Evolutionary conservation across 2,113 vertebrate species (phyloP), one percentile per base, ranked within the genome.

Genomic region (Ammodytes dubius): DNA sequence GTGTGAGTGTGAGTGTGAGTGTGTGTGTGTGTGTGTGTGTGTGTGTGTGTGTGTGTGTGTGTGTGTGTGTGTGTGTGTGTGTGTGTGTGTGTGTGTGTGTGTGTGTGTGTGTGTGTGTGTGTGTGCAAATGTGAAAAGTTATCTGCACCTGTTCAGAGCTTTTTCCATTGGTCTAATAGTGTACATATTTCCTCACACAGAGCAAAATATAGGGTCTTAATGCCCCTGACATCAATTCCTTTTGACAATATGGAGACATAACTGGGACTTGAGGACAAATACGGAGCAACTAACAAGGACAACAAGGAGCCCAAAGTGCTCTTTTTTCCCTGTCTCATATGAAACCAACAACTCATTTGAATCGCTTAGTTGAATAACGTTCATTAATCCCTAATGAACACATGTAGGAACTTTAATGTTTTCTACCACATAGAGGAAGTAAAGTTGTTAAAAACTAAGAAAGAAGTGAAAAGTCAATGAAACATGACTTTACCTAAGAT

Each of bases 21-120:
- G 27, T 27, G 27, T 27, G 27, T 27, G 27, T 63, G 47, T 68
- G 75, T 65, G 11, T 80, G 27, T 89, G 84, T 61, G 75, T 89
- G 88, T 81, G 67, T 80, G 79, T 42, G 14, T 43, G 77, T 70
- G 78, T 83, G 59, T 39, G 72, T 86, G 73, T 85, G 60, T 46
- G 3, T 39, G 61, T 65, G 10, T 63, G 47, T 68, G 75, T 65
- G 11, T 80, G 27, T 89, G 84, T 61, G 75, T 89, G 88, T 81
- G 67, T 80, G 79, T 42, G 14, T 43, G 77, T 70, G 78, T 83
- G 59, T 39, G 72, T 86, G 73, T 85, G 60, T 46, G 3, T 39
- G 61, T 65, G 10, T 64, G 43, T 63, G 47, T 68, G 75, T 65
- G 11, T 80, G 71, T 64, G 85, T 53, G 57, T 63, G 58, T 78